These are phyloP conservation scores for Phoxinus phoxinus DNA, from an alignment of 2,113 vertebrate genomes.

Conservation along the genomic window DNA sequence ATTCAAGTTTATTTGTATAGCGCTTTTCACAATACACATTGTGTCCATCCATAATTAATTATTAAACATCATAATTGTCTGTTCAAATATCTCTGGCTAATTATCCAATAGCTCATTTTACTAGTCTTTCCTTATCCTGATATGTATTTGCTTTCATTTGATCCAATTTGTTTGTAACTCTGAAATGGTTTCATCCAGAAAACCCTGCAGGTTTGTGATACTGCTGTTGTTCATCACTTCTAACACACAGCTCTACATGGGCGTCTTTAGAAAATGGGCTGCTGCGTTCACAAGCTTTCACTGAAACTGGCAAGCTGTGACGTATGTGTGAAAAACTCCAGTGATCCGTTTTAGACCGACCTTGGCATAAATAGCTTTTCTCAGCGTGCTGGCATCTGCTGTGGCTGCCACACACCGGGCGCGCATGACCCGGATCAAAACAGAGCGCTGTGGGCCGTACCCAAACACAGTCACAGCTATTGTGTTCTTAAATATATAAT, in stretches of 20 bases:
- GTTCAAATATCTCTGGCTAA: background rate
- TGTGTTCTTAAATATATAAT: background rate
- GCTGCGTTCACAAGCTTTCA: constrained; percentile 31
- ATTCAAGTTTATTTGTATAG: too few species aligned
- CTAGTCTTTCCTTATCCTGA: background rate
- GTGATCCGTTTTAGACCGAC: constrained; percentile 54
- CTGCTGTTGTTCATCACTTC: background rate
- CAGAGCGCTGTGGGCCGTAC: background rate
- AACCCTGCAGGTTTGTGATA: background rate
- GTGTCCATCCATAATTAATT: background rate
- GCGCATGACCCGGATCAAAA: constrained; percentile 33
- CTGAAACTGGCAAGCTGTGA: constrained; percentile 27
- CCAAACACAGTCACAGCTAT: background rate
- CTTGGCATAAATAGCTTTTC: constrained; percentile 62
- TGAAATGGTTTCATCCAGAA: background rate
- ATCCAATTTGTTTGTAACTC: background rate
- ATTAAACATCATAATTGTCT: background rate
- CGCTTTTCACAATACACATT: too few species aligned
- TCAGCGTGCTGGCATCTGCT: constrained; percentile 71
- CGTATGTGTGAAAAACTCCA: constrained; percentile 32
- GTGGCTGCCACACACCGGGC: constrained; percentile 34
- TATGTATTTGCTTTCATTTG: background rate
- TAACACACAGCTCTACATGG: background rate
- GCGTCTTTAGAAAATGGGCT: constrained; percentile 10
- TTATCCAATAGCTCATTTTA: too few species aligned